phyloP scores from a whole-genome alignment of 64 coral and sea anemone species.

The Montipora efflorescens region DNA sequence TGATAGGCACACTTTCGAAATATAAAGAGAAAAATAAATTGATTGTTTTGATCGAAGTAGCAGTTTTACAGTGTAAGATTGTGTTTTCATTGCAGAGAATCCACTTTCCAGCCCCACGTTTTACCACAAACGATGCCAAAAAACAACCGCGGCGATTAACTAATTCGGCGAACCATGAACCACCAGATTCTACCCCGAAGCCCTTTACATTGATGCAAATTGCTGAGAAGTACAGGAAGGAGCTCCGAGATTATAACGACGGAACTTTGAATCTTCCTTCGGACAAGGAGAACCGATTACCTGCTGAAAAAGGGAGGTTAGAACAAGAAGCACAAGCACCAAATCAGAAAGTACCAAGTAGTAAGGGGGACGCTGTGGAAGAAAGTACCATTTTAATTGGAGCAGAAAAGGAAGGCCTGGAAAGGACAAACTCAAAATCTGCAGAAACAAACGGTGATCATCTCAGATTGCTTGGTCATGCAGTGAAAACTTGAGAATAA shows the following conservation, averaged over 20 bases:
- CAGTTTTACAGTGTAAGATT: no score
- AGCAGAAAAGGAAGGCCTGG: not conserved
- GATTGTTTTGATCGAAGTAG: no score
- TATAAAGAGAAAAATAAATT: no score
- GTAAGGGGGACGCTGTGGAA: not conserved
- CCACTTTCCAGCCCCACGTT: conserved; percentile 58
- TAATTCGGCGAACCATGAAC: not conserved
- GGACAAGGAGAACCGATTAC: not conserved
- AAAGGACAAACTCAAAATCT: not conserved
- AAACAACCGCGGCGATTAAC: not conserved
- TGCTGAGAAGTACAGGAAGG: conserved; percentile 71
- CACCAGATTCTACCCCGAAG: not conserved
- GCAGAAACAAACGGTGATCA: not conserved
- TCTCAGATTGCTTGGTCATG: no score
- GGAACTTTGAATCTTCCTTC: not conserved
- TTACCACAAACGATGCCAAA: conserved; percentile 11
- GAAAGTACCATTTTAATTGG: not conserved
- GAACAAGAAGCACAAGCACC: not conserved
- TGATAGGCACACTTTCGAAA: no score
- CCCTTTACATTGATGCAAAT: conserved; percentile 56
- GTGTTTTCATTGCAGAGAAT: conserved; percentile 9
- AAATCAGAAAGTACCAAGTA: not conserved
- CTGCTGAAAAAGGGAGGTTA: not conserved
- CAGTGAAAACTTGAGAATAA: no score
- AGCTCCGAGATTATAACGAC: conserved; percentile 24